These are phyloP conservation scores for Balaenoptera acutorostrata DNA, from an alignment of 2,113 vertebrate species.

Conservation along the genomic window DNA sequence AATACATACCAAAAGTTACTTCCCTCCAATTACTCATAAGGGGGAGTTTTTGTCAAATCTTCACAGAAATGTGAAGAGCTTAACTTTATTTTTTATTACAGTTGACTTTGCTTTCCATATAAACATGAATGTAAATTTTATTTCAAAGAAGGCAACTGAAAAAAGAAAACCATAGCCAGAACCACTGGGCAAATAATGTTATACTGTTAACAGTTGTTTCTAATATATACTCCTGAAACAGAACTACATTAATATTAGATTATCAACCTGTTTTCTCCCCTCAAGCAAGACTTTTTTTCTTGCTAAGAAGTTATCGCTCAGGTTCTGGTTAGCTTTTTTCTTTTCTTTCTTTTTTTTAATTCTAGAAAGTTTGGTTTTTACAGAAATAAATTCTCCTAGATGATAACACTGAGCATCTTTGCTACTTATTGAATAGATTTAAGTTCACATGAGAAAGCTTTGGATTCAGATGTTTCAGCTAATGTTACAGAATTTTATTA, in stretches of 20 bases:
- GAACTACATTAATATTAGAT: conserved; percentile 78
- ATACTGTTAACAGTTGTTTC: conserved; percentile 73
- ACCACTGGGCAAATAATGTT: conserved; percentile 87
- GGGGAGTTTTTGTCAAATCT: conserved; percentile 55
- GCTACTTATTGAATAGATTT: conserved; percentile 80
- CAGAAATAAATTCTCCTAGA: conserved; percentile 79
- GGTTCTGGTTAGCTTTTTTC: conserved; percentile 82
- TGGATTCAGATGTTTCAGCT: conserved; percentile 78
- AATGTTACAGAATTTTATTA: conserved; percentile 79
- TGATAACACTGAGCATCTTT: conserved; percentile 75
- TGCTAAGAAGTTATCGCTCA: conserved; percentile 83
- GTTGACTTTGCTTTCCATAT: conserved; percentile 72
- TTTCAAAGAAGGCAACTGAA: conserved; percentile 53
- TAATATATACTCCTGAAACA: conserved; percentile 68
- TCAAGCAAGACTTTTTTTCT: conserved; percentile 76
- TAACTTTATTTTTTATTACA: conserved; percentile 71
- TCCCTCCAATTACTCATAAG: conserved; percentile 1
- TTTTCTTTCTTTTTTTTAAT: conserved; percentile 77
- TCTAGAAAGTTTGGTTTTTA: conserved; percentile 76
- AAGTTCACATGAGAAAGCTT: conserved; percentile 78
- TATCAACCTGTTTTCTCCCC: conserved; percentile 66
- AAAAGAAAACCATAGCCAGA: conserved; percentile 80
- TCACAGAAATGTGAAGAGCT: conserved; percentile 79
- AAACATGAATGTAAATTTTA: neutral
- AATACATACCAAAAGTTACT: conserved; percentile 53